Evolutionary conservation across 2,888 invertebrate genomes (phyloP).

Genomic region (Apamea sordens): DNA sequence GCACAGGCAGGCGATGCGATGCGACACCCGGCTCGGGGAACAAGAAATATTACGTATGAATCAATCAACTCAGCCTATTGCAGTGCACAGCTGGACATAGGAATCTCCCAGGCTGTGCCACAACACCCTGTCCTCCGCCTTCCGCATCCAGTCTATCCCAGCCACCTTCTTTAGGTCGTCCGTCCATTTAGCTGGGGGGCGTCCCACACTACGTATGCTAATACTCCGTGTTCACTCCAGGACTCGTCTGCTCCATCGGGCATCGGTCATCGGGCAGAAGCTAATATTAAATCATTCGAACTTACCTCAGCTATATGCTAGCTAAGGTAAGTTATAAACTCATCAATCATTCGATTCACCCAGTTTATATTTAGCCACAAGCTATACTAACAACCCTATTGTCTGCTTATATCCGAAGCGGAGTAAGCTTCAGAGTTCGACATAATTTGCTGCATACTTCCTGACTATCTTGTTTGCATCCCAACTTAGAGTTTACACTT

Average conservation of each 20-base stretch:
- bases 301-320: not conserved
- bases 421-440: conserved; percentile 35
- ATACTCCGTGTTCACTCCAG: no score
- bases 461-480: conserved; percentile 42
- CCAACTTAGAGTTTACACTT: conserved; percentile 45
- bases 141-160: no score
- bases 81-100: no score
- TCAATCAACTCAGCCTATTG: no score
- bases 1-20: not conserved
- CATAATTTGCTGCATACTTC: conserved; percentile 40
- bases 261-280: not conserved
- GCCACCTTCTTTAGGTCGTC: no score
- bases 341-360: not conserved
- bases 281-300: not conserved
- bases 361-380: conserved; percentile 11
- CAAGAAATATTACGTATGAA: not conserved
- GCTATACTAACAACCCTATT: conserved; percentile 23
- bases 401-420: conserved; percentile 14
- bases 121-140: no score
- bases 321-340: not conserved
- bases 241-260: no score
- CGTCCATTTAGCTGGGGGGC: no score
- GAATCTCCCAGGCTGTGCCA: no score
- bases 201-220: no score
- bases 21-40: not conserved